Evolutionary conservation across 2,113 vertebrate species (phyloP).

Genomic region (Lichenostomus cassidix): DNA sequence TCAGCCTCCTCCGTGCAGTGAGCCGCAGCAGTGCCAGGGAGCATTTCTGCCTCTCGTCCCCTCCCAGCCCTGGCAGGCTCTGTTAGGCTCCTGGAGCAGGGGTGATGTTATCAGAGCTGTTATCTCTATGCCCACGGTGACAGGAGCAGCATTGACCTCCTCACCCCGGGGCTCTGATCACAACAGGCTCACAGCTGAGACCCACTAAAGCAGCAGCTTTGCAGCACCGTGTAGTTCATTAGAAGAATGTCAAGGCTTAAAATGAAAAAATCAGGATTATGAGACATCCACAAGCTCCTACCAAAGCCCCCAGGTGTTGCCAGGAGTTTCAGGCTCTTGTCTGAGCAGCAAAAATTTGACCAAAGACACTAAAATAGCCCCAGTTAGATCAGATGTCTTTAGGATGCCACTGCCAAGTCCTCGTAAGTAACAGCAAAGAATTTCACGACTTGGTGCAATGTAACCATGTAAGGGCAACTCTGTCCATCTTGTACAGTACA

Average conservation of each 20-base stretch:
- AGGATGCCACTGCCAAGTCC: conserved; percentile 63
- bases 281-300: neutral
- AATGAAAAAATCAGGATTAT: neutral
- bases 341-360: neutral
- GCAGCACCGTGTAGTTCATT: neutral
- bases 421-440: conserved; percentile 58
- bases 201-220: neutral
- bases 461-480: conserved; percentile 75
- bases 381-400: conserved; percentile 34
- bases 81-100: neutral
- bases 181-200: neutral
- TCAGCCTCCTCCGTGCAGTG: neutral
- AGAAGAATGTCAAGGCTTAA: neutral
- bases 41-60: neutral
- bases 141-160: neutral
- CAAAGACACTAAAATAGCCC: conserved; percentile 40
- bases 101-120: neutral
- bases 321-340: neutral
- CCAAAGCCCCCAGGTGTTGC: neutral
- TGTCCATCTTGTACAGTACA: conserved; percentile 47
- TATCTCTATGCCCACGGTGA: neutral
- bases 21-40: neutral
- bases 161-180: neutral
- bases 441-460: conserved; percentile 65
- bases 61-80: neutral